A percentile compares a stretch with the other conserved stretches of the same genome.
phyloP scores from a whole-genome alignment of 2,113 vertebrate genomes.

The Mixornis gularis region DNA sequence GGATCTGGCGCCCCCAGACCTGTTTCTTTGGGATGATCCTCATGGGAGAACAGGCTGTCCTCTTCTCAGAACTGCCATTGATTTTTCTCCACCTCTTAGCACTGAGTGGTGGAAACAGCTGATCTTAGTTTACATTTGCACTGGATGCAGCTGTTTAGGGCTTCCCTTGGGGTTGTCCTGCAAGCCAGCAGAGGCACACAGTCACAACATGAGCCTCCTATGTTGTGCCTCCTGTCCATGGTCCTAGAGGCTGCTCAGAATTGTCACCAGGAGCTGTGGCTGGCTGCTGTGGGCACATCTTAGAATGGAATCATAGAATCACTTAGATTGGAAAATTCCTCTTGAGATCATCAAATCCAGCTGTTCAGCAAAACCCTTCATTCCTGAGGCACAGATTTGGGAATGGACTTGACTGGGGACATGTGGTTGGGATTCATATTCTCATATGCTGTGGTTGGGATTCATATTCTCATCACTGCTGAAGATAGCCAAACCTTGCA shows the following conservation, averaged over 20 bases:
- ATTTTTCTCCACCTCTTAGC: neutral
- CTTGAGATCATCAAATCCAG: neutral
- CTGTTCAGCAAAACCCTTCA: neutral
- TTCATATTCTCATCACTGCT: neutral
- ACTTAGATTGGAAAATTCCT: neutral
- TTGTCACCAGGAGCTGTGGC: neutral
- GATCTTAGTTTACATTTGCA: neutral
- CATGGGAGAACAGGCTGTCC: neutral
- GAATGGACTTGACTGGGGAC: neutral
- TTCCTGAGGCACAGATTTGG: neutral
- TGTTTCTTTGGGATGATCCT: neutral
- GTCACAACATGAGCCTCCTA: neutral
- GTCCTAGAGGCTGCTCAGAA: neutral
- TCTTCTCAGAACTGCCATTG: neutral
- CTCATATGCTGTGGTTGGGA: neutral
- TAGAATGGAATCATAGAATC: neutral
- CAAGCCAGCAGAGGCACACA: neutral
- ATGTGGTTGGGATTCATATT: neutral
- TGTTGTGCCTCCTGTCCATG: accelerated
- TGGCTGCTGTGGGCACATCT: neutral
- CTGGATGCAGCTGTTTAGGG: neutral
- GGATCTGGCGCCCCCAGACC: neutral
- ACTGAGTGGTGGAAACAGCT: neutral
- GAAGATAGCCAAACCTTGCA: neutral
- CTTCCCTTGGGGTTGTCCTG: neutral